phyloP scores from a whole-genome alignment of 2,888 invertebrate genomes.

The Rhagophthalmus giganteus region DNA sequence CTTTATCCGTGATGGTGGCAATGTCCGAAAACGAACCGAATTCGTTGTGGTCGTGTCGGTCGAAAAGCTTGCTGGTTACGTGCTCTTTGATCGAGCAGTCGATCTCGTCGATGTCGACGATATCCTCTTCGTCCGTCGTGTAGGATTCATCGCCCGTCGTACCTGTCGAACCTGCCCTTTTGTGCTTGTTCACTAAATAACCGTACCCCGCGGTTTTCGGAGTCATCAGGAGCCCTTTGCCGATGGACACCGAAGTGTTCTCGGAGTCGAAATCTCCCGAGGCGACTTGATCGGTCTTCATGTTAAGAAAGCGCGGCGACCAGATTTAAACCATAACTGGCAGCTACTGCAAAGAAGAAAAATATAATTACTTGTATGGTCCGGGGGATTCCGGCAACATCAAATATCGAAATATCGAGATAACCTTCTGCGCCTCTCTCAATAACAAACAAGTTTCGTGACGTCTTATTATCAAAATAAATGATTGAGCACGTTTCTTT shows the following conservation, averaged over 20 bases:
- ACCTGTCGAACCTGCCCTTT: slow-evolving; percentile 55
- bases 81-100: slow-evolving; percentile 54
- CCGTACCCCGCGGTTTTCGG: slow-evolving; percentile 39
- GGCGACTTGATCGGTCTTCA: slow-evolving; percentile 32
- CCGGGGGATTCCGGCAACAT: background rate
- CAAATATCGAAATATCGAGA: slow-evolving; percentile 1
- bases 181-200: slow-evolving; percentile 40
- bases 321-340: slow-evolving; percentile 13
- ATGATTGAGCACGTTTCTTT: background rate
- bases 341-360: slow-evolving; percentile 3
- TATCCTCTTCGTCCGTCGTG: slow-evolving; percentile 58
- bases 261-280: slow-evolving; percentile 24
- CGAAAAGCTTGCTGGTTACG: slow-evolving; percentile 56
- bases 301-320: slow-evolving; percentile 10
- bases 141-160: slow-evolving; percentile 61
- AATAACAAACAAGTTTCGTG: slow-evolving; percentile 5
- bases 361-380: background rate
- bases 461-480: background rate
- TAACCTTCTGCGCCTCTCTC: slow-evolving; percentile 11
- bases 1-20: slow-evolving; percentile 50
- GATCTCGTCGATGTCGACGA: slow-evolving; percentile 56
- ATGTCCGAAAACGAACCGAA: slow-evolving; percentile 49
- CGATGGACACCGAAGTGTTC: slow-evolving; percentile 33
- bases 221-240: slow-evolving; percentile 44
- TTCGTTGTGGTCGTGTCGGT: slow-evolving; percentile 41